phyloP scores from a whole-genome alignment of 2,888 invertebrate genomes.

The Dromius quadrimaculatus region DNA sequence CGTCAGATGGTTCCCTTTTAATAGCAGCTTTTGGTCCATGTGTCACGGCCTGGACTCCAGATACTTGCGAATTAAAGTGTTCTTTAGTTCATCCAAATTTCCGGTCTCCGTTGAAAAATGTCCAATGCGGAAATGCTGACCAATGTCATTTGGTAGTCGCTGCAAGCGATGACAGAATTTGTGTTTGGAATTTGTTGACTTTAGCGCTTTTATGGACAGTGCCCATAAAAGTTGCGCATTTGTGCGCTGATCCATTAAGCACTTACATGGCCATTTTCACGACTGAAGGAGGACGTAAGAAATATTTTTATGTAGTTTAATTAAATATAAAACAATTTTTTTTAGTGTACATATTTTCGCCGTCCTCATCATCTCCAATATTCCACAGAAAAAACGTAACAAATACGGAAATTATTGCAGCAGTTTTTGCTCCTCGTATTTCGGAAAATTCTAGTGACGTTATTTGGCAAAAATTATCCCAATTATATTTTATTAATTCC shows the following conservation, averaged over 20 bases:
- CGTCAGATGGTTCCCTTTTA: slow-evolving; percentile 81
- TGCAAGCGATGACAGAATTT: slow-evolving; percentile 71
- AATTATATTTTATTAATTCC: slow-evolving; percentile 73
- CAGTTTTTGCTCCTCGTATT: slow-evolving; percentile 72
- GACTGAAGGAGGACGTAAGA: neutral
- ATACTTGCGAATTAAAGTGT: slow-evolving; percentile 71
- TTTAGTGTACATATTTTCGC: slow-evolving; percentile 76
- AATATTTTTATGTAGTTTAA: slow-evolving; percentile 32
- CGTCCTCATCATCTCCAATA: slow-evolving; percentile 69
- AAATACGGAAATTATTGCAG: slow-evolving; percentile 66
- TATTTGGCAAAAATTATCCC: slow-evolving; percentile 74
- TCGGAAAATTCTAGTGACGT: slow-evolving; percentile 66
- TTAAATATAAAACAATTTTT: slow-evolving; percentile 29
- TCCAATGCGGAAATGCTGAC: slow-evolving; percentile 72
- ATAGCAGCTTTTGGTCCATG: slow-evolving; percentile 77
- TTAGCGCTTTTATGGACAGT: slow-evolving; percentile 79
- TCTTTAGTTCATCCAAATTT: slow-evolving; percentile 67
- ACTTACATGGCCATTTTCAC: slow-evolving; percentile 79
- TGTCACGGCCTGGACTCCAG: slow-evolving; percentile 78
- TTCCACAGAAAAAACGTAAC: slow-evolving; percentile 69
- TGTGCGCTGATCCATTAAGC: slow-evolving; percentile 74
- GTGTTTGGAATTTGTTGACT: slow-evolving; percentile 80
- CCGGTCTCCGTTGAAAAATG: slow-evolving; percentile 58
- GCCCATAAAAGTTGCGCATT: slow-evolving; percentile 66
- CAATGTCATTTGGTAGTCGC: slow-evolving; percentile 72